Percentiles rank a stretch among this genome's conserved stretches.
These are phyloP conservation scores for Scaptomyza pallida DNA, from an alignment of 1,140 invertebrate genomes.

Conservation along the genomic window DNA sequence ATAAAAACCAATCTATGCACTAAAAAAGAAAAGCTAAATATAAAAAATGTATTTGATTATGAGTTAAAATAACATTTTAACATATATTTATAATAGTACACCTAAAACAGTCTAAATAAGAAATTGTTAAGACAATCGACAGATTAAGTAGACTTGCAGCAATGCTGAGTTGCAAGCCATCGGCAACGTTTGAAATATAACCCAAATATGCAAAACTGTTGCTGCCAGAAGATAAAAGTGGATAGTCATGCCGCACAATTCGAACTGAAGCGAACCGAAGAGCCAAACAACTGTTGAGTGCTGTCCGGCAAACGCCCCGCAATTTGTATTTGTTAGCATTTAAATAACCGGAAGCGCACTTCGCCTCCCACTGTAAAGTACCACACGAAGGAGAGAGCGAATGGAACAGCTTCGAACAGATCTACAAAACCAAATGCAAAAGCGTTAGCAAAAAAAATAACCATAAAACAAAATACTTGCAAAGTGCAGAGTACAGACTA, in stretches of 20 bases:
- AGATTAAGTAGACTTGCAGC: neutral
- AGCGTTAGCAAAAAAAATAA: slow-evolving; percentile 31
- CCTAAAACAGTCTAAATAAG: too few relatives aligned
- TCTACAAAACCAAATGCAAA: slow-evolving; percentile 32
- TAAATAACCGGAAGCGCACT: slow-evolving; percentile 76
- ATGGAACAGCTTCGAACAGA: slow-evolving; percentile 30
- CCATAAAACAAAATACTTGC: slow-evolving; percentile 40
- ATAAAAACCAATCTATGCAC: too few relatives aligned
- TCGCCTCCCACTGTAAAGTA: slow-evolving; percentile 27
- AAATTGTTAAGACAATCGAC: neutral
- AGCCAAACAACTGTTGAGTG: slow-evolving; percentile 78
- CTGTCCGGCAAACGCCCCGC: slow-evolving; percentile 58
- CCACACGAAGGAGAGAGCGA: slow-evolving; percentile 38
- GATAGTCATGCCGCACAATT: slow-evolving; percentile 7
- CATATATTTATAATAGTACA: neutral
- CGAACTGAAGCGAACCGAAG: slow-evolving; percentile 37
- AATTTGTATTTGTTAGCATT: slow-evolving; percentile 79
- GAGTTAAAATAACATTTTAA: too few relatives aligned
- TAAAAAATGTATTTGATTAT: too few relatives aligned
- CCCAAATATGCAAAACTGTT: slow-evolving; percentile 56
- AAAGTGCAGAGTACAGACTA: slow-evolving; percentile 1
- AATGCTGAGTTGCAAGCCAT: neutral
- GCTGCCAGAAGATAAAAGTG: slow-evolving; percentile 34
- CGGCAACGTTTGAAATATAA: slow-evolving; percentile 49
- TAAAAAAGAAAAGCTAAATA: too few relatives aligned